phyloP scores from a whole-genome alignment of 2,888 invertebrate species.

The Patella pellucida region DNA sequence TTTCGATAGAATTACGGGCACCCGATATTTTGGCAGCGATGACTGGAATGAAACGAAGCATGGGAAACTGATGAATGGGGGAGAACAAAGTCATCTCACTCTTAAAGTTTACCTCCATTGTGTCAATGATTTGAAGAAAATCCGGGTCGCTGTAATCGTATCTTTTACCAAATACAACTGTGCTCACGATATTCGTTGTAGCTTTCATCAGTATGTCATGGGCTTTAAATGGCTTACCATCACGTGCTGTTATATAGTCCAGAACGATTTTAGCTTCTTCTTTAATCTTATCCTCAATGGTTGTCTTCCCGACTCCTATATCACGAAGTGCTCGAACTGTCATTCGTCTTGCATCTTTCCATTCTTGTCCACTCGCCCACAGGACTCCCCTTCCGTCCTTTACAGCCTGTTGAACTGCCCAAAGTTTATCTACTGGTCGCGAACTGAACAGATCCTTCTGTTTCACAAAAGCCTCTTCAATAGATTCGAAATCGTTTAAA shows the following conservation, averaged over 20 bases:
- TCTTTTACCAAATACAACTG: slow-evolving; percentile 16
- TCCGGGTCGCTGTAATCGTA: slow-evolving; percentile 13
- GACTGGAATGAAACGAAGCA: slow-evolving; percentile 7
- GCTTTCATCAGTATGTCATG: neutral
- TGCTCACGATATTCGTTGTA: slow-evolving; percentile 2
- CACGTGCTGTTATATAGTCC: neutral
- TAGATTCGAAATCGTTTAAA: slow-evolving; percentile 33
- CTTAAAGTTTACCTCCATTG: neutral
- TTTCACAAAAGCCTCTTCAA: slow-evolving; percentile 35
- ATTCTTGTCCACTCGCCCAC: slow-evolving; percentile 34
- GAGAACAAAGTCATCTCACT: neutral
- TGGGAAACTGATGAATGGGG: slow-evolving; percentile 2
- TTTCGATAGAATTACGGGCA: neutral
- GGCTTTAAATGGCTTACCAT: neutral
- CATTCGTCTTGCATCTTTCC: slow-evolving; percentile 28
- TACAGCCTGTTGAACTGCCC: slow-evolving; percentile 30
- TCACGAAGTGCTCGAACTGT: slow-evolving; percentile 18
- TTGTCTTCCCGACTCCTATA: slow-evolving; percentile 12
- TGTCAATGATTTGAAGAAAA: neutral
- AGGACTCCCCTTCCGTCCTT: slow-evolving; percentile 35
- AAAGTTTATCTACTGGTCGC: slow-evolving; percentile 36
- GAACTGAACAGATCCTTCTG: slow-evolving; percentile 40
- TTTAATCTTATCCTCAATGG: slow-evolving; percentile 10
- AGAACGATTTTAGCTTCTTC: slow-evolving; percentile 10
- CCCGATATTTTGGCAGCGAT: neutral